Base-by-base conservation (phyloP, 2,888 invertebrate species). In the Iphiclides podalirius region DNA sequence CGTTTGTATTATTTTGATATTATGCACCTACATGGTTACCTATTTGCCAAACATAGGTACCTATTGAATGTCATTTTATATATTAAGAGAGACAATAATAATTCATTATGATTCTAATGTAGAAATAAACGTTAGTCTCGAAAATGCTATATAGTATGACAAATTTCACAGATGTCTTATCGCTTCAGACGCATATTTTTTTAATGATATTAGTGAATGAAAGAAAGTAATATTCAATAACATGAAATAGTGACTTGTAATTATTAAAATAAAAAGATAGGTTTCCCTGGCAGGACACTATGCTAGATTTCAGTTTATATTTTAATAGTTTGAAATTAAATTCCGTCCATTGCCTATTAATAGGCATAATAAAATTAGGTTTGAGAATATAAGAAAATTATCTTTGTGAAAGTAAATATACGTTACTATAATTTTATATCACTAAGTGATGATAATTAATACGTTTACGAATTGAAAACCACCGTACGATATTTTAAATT, bases 391-490 rank as follows among this genome's bases (percentile, higher is more conserved):
- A 67, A 60, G 41, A 63, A 61, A 66, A 64, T 66, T 66, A 61
- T 71, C 70, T 72, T 64, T 67, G 66, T 60, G 73, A 79, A 79
- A 70, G 71, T 81, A 84, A 78, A 81, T 83, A 82, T 83, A 75
- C 75, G 70, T 74, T 69, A 67, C 66, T 69, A 63, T 57, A 63
- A 63, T 55, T 59, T 74, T 71, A 68, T 64, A 80, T 59, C 79
- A 79, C 79, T 74, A 72, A 53, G 78, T 79, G 79, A 79, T 70
- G 56, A 60, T 47, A 37, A 64, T 64, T 54, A 67, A 69, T 59
- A 67, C 63, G 64, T 65, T 57, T 53, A 62, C 56, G 48, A 72
- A 73, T 66, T 58, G 53, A 65, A 66, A 63, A 62, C 55, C 38
- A 44, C 39, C 43, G 38, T 43, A 49, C 33, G 42, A 60, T 61